Evolutionary conservation across 1,140 invertebrate genomes (phyloP).

Genomic region (Hyles vespertilio): DNA sequence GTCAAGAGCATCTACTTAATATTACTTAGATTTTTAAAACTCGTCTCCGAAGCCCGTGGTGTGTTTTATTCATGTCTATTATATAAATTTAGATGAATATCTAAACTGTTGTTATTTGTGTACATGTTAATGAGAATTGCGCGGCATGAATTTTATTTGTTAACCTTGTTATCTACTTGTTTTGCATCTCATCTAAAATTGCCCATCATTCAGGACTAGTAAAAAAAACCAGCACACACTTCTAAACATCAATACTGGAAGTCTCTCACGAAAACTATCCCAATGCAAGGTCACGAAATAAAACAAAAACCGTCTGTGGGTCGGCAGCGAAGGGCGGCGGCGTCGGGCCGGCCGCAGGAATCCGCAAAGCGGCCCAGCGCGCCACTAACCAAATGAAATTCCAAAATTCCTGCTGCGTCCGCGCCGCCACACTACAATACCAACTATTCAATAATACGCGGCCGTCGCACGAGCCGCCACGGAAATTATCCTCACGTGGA

Average conservation of each 20-base stretch:
- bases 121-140: neutral
- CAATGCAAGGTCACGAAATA: constrained; percentile 9
- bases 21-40: neutral
- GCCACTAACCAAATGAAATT: constrained; percentile 69
- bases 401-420: constrained; percentile 32
- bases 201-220: too few species aligned
- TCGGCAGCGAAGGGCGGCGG: constrained; percentile 14
- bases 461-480: neutral
- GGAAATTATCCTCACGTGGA: too few species aligned
- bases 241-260: too few species aligned
- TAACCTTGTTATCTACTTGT: neutral
- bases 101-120: too few species aligned
- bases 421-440: constrained; percentile 29
- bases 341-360: constrained; percentile 38
- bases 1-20: neutral
- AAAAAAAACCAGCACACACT: too few species aligned
- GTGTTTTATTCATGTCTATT: too few species aligned
- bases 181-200: too few species aligned
- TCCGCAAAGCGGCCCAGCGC: constrained; percentile 35
- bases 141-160: neutral
- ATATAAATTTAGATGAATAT: too few species aligned
- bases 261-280: neutral
- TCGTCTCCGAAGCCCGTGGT: too few species aligned
- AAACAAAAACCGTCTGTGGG: constrained; percentile 21
- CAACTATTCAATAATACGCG: constrained; percentile 28